A percentile compares a stretch with the other conserved stretches of the same genome.
phyloP scores from a whole-genome alignment of 2,113 vertebrate species.

The rabbit (Oryctolagus cuniculus) region mOryCun1.1 NC_091436.1:130488001-130488500 shows the following conservation, averaged over 20 bases:
- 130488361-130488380: background rate
- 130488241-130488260: slow-evolving; percentile 70
- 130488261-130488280: slow-evolving; percentile 47
- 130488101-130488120: accelerated
- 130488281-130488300: background rate
- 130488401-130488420: background rate
- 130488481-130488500: background rate
- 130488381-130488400: background rate
- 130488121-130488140: no score
- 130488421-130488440: background rate
- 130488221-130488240: slow-evolving; percentile 52
- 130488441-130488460: no score
- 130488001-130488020: background rate
- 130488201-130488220: background rate
- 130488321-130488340: slow-evolving; percentile 55
- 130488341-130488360: slow-evolving; percentile 30
- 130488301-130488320: slow-evolving; percentile 8
- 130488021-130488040: background rate
- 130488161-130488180: background rate
- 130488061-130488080: background rate
- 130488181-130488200: background rate
- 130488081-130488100: background rate
- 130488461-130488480: background rate
- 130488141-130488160: background rate
- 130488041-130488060: background rate